These are phyloP conservation scores for Daubentonia madagascariensis DNA, from an alignment of 2,113 vertebrate genomes.

Conservation along the genomic window DNA sequence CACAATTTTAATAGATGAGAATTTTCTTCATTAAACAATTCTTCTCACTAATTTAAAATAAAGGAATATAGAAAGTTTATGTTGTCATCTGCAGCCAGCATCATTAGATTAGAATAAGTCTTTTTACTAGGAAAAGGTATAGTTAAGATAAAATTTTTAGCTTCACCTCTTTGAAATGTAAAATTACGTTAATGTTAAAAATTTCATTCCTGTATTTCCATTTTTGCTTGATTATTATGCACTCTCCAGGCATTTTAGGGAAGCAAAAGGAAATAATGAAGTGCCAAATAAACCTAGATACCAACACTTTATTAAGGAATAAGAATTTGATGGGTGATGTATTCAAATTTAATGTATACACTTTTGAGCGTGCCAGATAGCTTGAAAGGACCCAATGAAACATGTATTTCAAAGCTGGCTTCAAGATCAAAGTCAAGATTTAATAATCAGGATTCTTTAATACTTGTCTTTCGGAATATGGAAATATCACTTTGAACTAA, in stretches of 20 bases:
- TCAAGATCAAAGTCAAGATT: slow-evolving; percentile 77
- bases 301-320: slow-evolving; percentile 57
- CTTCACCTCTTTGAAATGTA: slow-evolving; percentile 63
- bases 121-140: not conserved
- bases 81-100: not conserved
- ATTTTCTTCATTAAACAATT: not conserved
- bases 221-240: slow-evolving; percentile 58
- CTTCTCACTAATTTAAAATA: slow-evolving; percentile 19
- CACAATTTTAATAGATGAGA: not conserved
- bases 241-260: slow-evolving; percentile 49
- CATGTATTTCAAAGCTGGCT: slow-evolving; percentile 73
- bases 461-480: slow-evolving; percentile 42
- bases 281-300: slow-evolving; percentile 41
- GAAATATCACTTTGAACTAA: slow-evolving; percentile 75
- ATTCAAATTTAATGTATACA: slow-evolving; percentile 65
- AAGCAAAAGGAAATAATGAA: slow-evolving; percentile 57
- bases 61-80: not conserved
- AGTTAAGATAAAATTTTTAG: slow-evolving; percentile 47
- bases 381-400: slow-evolving; percentile 73
- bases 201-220: slow-evolving; percentile 51
- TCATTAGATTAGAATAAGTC: not conserved
- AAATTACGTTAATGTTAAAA: slow-evolving; percentile 65
- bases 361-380: slow-evolving; percentile 54
- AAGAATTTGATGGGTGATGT: slow-evolving; percentile 57
- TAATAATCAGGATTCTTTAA: slow-evolving; percentile 72